Evolutionary conservation across 2,797 vertebrate species (phyloP).

Genomic region (Lutjanus campechanus): DNA sequence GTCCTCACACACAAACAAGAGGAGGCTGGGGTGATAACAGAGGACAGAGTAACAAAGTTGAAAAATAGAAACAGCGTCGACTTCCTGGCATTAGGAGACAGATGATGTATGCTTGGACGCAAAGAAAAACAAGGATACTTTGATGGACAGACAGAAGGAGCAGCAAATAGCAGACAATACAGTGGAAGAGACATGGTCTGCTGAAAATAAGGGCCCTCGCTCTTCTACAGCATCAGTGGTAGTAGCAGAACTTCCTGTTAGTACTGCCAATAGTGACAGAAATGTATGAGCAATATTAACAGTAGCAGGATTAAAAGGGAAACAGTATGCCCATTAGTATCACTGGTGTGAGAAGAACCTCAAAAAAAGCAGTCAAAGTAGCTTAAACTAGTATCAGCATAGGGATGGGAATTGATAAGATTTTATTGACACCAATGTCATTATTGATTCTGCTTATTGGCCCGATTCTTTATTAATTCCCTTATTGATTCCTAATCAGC

Average conservation of each 20-base stretch:
- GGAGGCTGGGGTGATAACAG: constrained; percentile 74
- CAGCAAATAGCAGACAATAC: background rate
- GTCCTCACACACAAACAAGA: constrained; percentile 75
- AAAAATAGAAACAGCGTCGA: constrained; percentile 75
- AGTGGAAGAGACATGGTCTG: background rate
- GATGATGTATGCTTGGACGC: constrained; percentile 57
- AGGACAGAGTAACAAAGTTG: constrained; percentile 59
- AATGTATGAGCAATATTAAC: constrained; percentile 4
- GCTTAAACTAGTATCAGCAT: too few relatives aligned
- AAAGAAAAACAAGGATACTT: constrained; percentile 51
- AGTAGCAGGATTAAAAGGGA: background rate
- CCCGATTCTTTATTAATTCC: too few relatives aligned
- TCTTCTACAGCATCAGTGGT: background rate
- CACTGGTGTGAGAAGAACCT: background rate
- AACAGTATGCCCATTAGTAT: background rate
- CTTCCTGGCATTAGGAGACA: constrained; percentile 70
- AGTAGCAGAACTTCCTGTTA: background rate
- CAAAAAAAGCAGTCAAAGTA: background rate
- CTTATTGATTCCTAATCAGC: too few relatives aligned
- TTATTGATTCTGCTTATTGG: too few relatives aligned
- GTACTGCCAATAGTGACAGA: background rate
- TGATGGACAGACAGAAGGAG: constrained; percentile 27
- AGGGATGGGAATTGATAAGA: too few relatives aligned
- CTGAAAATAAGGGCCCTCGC: background rate
- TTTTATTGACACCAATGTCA: too few relatives aligned